Base-by-base conservation (phyloP, 2,888 invertebrate genomes). In the Uropetala carovei region DNA sequence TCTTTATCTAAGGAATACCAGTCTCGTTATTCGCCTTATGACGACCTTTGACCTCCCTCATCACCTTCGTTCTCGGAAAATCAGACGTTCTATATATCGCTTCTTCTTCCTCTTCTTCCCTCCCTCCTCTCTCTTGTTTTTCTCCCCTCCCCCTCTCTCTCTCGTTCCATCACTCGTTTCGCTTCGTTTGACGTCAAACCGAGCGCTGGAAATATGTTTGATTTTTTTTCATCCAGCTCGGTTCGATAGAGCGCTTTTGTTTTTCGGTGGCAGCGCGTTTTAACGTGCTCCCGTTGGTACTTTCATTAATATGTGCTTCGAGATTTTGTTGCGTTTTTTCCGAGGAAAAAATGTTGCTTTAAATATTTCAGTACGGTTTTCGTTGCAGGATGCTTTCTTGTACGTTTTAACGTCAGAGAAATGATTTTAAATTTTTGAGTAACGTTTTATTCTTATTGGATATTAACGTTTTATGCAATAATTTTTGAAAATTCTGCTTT, bases 171-270 rank as follows among this genome's bases (percentile, higher is more conserved):
- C 64, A 16, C 75, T 18, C 75, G 11, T 75, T 43, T 43, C n/a
- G 75, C n/a, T 75, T 27, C 75, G 75, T 75, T 75, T 85, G 85
- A 58, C 22, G 22, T 85, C 58, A 85, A 58, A 14, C 5, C 85
- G 85, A 7, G 18, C 58, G 22, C 13, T 57, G 13, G 85, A 22
- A 57, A 57, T n/a, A 22, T 57, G 18, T 84, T 13, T 56, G n/a
- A 57, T 7, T n/a, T 85, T 84, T 11, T 3, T 85, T 22, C 18
- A n/a, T n/a, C 22, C 18, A 57, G 7, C 27, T 27, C 16, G 5
- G 11, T 60, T 30, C 10, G 59, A 16, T 3, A 30, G 9, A 8
- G 22, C n/a, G 22, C 16, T 16, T 59, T 30, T 60, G 56, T 60
- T 60, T 60, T 27, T 30, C 59, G 9, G 4, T 60, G 58, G 13